Evolutionary conservation across 2,888 invertebrate genomes (phyloP), one percentile per base, ranked within the genome.

Genomic region (Argyresthia albistria): DNA sequence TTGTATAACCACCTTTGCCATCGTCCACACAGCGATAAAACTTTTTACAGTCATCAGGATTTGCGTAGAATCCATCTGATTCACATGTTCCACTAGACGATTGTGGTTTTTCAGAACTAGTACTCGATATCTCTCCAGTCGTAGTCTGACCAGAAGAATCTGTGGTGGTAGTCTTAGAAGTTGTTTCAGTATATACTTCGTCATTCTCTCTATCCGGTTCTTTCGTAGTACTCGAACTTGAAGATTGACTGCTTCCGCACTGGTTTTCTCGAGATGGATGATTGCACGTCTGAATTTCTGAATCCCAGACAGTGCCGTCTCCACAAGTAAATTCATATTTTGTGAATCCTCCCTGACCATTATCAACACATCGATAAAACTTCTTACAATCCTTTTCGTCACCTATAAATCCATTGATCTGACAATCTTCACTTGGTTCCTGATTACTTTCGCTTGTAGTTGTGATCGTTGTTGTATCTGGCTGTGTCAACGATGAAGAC

Each of bases 221-320:
- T 43, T 64, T 63, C 9, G 36, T 14, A 10, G 48, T 36, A 15
- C 14, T 36, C 8, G 37, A 37, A 36, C 15, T 48, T 10, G 15
- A 4, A 15, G 11, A 14, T 37, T 9, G 12, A 8, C 10, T 39
- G 8, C 39, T 39, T 45, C 47, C 16, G 25, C 52, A 39, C 36
- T 16, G 36, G 49, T 53, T 36, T 7, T 16, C 10, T n/a, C 8
- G 10, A 43, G 54, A 49, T 74, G 37, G 46, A 39, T 52, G 52
- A 12, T 52, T 52, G 36, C 52, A 52, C 8, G 15, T 36, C 47
- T 51, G 11, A 37, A 87, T 66, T 15, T 77, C 71, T 51, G 89
- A 82, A 72, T 93, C 92, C 92, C 92, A 93, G 14, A 92, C 90
- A 3, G 94, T 94, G 49, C 93, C 93, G 42, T 91, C 89, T 0